A percentile compares a stretch with the other conserved stretches of the same genome.
These are phyloP conservation scores for Dryococelus australis DNA, from an alignment of 2,888 invertebrate genomes.

Conservation along the genomic window DNA sequence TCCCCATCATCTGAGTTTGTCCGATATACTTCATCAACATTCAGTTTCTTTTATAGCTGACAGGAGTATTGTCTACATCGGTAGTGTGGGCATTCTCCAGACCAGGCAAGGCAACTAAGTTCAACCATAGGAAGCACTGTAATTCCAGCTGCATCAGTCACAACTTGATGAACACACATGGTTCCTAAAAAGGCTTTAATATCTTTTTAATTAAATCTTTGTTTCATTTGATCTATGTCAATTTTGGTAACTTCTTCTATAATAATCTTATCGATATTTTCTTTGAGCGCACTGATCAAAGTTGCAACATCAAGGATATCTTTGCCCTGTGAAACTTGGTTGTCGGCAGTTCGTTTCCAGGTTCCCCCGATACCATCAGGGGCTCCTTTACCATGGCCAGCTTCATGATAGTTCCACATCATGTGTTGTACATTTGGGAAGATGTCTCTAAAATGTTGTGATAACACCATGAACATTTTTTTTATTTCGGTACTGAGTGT, in stretches of 20 bases:
- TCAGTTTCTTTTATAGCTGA: background rate
- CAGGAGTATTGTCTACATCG: background rate
- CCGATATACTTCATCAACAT: background rate
- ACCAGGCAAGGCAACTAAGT: too few relatives aligned
- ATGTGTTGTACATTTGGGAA: constrained; percentile 19
- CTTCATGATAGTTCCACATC: constrained; percentile 36
- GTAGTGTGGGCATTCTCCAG: too few relatives aligned
- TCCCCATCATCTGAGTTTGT: too few relatives aligned
- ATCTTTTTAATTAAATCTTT: background rate
- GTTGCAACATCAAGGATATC: constrained; percentile 30
- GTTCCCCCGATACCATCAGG: constrained; percentile 34
- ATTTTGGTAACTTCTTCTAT: constrained; percentile 11
- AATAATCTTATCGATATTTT: background rate
- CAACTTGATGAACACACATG: constrained; percentile 1
- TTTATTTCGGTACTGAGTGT: constrained; percentile 31
- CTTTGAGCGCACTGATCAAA: too few relatives aligned
- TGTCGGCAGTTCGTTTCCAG: constrained; percentile 34
- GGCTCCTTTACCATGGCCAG: constrained; percentile 37
- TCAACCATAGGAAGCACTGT: too few relatives aligned
- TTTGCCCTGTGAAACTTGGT: constrained; percentile 29
- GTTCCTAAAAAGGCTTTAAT: background rate
- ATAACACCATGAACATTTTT: constrained; percentile 29
- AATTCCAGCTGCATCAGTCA: too few relatives aligned
- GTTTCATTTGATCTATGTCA: background rate
- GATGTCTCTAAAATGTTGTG: constrained; percentile 21